Conservation (phyloP, 2,797 vertebrate species). For the Anabacerthia variegaticeps region DNA sequence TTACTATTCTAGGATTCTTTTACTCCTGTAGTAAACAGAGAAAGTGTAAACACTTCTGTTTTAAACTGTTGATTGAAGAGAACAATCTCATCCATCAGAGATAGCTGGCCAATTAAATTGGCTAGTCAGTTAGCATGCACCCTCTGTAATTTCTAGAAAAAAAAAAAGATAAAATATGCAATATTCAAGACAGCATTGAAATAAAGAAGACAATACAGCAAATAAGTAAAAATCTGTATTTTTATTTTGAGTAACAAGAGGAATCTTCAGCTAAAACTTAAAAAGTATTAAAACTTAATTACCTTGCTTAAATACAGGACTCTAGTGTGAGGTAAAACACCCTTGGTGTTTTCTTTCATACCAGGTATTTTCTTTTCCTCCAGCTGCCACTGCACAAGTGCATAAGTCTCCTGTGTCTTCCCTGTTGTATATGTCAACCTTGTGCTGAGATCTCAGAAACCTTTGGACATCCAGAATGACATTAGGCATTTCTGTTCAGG, state of each 20-base stretch:
- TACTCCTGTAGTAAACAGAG: background rate
- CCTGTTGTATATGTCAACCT: background rate
- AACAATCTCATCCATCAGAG: background rate
- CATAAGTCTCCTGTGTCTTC: background rate
- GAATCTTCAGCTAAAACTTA: background rate
- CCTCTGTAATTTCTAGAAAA: background rate
- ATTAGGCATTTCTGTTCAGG: background rate
- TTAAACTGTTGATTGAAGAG: background rate
- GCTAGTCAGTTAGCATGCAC: background rate
- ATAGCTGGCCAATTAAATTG: background rate
- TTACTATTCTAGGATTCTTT: background rate
- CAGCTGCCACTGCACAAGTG: background rate
- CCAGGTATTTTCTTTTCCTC: background rate
- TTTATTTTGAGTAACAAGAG: background rate
- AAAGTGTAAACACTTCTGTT: background rate
- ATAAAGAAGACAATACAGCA: background rate
- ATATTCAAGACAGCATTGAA: background rate
- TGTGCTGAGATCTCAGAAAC: background rate
- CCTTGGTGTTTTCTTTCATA: background rate
- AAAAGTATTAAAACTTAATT: background rate
- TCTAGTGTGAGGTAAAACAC: background rate
- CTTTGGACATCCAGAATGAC: background rate
- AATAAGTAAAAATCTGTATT: background rate
- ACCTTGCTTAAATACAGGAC: background rate
- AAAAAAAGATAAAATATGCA: background rate